Base-by-base conservation (phyloP, 2,888 invertebrate genomes). In the Netelia inedita region DNA sequence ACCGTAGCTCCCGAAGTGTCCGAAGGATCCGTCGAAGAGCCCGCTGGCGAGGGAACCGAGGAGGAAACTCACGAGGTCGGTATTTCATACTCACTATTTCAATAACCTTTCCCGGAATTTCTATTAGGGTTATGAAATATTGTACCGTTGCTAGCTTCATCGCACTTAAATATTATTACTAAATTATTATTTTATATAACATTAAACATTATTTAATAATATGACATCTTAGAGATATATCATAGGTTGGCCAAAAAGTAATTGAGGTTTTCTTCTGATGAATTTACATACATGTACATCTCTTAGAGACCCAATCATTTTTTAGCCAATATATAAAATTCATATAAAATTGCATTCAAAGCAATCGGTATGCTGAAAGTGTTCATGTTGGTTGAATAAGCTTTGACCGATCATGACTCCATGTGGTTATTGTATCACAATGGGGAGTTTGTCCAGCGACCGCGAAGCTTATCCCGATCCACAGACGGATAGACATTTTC, bases 41-140 rank as follows among this genome's bases (percentile, higher is more conserved):
- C 93, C 0, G 92, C 93, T 0, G 92, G 93, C 6, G 93, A 92
- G 69, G 93, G 92, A 10, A 93, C 93, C 55, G 93, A 93, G 72
- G 93, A 93, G 53, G 93, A 93, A 79, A 92, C 92, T n/a, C 93
- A 91, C 46, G 93, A 93, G 89, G 93, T 93, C 81, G 85, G 87
- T 78, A 61, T 66, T 57, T 28, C 14, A 35, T 41, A 2, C n/a
- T 46, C 3, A 14, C 14, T 46, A 46, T 14, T 8, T 28, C 16
- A 19, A 16, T 11, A 8, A 55, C 9, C 10, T 55, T 53, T 28
- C 50, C 28, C 2, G 11, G 46, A 50, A 16, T 14, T 14, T 69
- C n/a, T 16, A 35, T 57, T 19, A 14, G 11, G 10, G 14, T 46
- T 46, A 46, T 46, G 14, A 10, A 46, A 46, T 2, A 46, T 46